Base-by-base conservation (phyloP, 2,888 invertebrate genomes). In the Ephialtes manifestator region DNA sequence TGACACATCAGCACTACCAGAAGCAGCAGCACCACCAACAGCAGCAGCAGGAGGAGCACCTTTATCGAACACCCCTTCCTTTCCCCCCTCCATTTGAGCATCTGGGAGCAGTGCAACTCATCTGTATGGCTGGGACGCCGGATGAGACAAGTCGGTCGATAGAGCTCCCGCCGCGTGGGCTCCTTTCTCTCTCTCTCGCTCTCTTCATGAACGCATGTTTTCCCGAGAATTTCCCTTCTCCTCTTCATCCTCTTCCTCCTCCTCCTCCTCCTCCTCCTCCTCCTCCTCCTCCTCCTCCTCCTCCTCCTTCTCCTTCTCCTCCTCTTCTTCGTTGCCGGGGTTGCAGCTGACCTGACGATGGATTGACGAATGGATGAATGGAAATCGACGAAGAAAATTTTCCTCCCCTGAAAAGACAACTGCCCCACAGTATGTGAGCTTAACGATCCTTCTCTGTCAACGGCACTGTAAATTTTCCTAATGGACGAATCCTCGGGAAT, bases 71-170 rank as follows among this genome's bases (percentile, higher is more conserved):
- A 63, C 60, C 35, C 43, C 48, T 18, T 48, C 35, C 31, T 31
- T 53, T 28, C 18, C 51, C n/a, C 8, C 53, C 51, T 15, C 51
- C 51, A 13, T 28, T 58, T 35, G n/a, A 18, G 46, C 63, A 48
- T 60, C 67, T 68, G 76, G 71, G 76, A 77, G 76, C 63, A 77
- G 82, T 91, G 90, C 90, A 89, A 90, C 92, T 91, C 90, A 90
- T 89, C 89, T 89, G 90, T 89, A 89, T 89, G 88, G 89, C 91
- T 90, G 90, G 92, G 91, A 91, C 89, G 89, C 90, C 89, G 91
- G 92, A 91, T 91, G 91, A 90, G 92, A 90, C 91, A 91, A 92
- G 90, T 93, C 92, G 93, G 93, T 93, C 93, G 93, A 93, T 93
- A 93, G 92, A 93, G 93, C 93, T 93, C 90, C 91, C 91, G 89